A percentile compares a stretch with the other conserved stretches of the same genome.
These are phyloP conservation scores for Laticauda laticaudata DNA, from an alignment of 2,113 vertebrate species.

Conservation along the genomic window DNA sequence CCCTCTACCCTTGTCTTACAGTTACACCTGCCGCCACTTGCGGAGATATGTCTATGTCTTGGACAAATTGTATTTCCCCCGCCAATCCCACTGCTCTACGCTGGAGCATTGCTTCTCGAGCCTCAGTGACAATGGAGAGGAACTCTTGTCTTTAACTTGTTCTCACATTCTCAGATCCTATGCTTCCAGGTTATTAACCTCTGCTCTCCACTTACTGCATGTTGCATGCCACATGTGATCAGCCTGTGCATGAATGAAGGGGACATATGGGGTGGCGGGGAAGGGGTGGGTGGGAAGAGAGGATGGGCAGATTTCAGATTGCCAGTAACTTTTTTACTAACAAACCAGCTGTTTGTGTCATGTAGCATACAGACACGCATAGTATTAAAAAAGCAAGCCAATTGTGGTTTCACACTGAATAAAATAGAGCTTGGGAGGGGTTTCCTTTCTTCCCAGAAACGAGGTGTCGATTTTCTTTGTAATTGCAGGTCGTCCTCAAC, in stretches of 20 bases:
- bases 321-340: conserved; percentile 23
- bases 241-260: conserved; percentile 63
- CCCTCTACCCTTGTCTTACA: conserved; percentile 81
- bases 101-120: conserved; percentile 81
- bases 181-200: conserved; percentile 85
- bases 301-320: conserved; percentile 33
- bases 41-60: conserved; percentile 86
- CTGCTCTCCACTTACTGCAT: conserved; percentile 77
- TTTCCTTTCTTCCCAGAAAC: neutral
- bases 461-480: neutral
- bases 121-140: conserved; percentile 84
- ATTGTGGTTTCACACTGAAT: neutral
- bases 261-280: neutral
- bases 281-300: neutral
- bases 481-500: neutral
- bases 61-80: conserved; percentile 83
- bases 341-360: conserved; percentile 11
- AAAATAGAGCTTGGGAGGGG: rapidly evolving
- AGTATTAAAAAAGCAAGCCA: neutral
- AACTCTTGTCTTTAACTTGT: conserved; percentile 83
- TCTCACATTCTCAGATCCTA: conserved; percentile 86
- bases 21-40: conserved; percentile 86
- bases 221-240: conserved; percentile 69
- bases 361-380: neutral
- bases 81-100: conserved; percentile 75